Percentiles rank a stretch among this genome's conserved stretches.
Evolutionary conservation across 2,797 vertebrate species (phyloP).

Genomic region (Coracias cyanogaster): DNA sequence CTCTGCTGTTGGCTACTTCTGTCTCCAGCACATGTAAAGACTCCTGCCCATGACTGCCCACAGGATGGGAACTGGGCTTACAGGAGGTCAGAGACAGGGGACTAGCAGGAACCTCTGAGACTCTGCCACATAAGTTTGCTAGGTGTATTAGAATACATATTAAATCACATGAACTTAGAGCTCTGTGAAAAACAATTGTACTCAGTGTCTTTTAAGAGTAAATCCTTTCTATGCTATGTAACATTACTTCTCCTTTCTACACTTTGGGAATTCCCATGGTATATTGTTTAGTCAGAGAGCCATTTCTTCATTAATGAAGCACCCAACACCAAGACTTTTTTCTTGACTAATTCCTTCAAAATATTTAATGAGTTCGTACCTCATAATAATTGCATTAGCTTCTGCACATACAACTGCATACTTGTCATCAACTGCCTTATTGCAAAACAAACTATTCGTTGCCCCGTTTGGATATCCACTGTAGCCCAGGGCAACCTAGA

Average conservation of each 20-base stretch:
- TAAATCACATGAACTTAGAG: background rate
- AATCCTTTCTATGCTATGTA: background rate
- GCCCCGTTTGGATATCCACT: slow-evolving; percentile 28
- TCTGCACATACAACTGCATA: background rate
- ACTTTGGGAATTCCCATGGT: background rate
- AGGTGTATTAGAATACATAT: background rate
- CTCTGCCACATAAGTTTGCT: background rate
- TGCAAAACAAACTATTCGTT: background rate
- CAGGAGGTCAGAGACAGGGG: background rate
- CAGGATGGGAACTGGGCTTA: background rate
- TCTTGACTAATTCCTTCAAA: background rate
- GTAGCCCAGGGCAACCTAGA: background rate
- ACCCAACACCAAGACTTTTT: background rate
- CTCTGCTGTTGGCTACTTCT: background rate
- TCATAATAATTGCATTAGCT: slow-evolving; percentile 29
- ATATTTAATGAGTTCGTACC: background rate
- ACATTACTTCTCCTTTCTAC: background rate
- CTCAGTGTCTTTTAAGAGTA: background rate
- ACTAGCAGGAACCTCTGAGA: background rate
- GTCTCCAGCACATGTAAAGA: background rate
- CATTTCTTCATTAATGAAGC: background rate
- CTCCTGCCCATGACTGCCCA: background rate
- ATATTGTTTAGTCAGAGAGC: background rate
- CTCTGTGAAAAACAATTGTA: background rate
- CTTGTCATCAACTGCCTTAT: background rate